Base-by-base conservation (phyloP, 2,888 invertebrate species). In the Punctoribates punctum region DNA sequence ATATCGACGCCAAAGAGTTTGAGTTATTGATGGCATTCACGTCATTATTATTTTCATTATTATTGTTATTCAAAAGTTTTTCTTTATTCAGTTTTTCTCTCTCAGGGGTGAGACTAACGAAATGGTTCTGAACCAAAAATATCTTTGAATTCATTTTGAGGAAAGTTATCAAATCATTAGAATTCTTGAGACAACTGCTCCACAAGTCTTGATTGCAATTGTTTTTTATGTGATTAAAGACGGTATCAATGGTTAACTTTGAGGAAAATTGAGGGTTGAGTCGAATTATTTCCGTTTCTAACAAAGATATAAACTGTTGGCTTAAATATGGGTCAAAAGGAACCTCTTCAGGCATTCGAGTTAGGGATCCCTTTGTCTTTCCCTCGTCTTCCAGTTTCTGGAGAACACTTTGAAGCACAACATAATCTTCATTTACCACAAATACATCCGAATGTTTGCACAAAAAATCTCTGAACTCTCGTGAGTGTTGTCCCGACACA, bases 121-220 rank as follows among this genome's bases (percentile, higher is more conserved):
- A 88, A 86, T 96, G 95, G 75, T 93, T 89, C 83, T 96, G 94
- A 78, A 96, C 93, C 83, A 93, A 92, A 85, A 96, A 96, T 81
- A 93, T 90, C 84, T 95, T 93, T n/a, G 94, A 91, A 83, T 96
- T 94, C 85, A 96, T 89, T 84, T 93, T 91, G 75, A 96, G 86
- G 83, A 96, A 96, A 72, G 94, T 94, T 73, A 90, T 90, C 80
- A 96, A 86, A 85, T 96, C 96, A 76, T 91, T 90, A 0, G 93
- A 90, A 3, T 93, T 94, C 83, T 94, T 94, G 82, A 96, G 95
- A 86, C 95, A 90, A 82, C 90, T 90, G 81, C 90, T 88, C 90
- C 92, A 93, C 80, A 89, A 88, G 79, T 90, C 90, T 82, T 90
- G 89, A 8, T 90, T 89, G 81, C 91, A 91, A 80, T 89, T 88